Evolutionary conservation across 2,797 vertebrate species (phyloP), one percentile per base, ranked within the genome.

Genomic region (Halcyon badia): DNA sequence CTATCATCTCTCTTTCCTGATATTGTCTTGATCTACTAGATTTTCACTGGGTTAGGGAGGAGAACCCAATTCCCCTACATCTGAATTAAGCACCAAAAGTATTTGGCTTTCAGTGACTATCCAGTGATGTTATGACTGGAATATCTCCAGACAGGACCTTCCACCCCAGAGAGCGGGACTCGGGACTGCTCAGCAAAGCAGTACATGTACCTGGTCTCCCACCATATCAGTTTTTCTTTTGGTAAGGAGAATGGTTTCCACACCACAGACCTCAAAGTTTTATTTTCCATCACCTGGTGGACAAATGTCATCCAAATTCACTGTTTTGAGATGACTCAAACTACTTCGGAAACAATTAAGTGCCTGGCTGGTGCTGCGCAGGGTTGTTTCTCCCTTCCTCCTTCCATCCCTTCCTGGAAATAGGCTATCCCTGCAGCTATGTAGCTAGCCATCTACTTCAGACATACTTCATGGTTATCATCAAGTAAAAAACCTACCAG

Each of bases 131-230:
- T 9, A 71, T 1, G 10, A 48, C n/a, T 18, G 14, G 6, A 80
- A 13, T 26, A 31, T 22, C 57, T 68, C 48, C 68, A 88, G 35
- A 58, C 30, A 46, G 14, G 5, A 39, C 15, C 25, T 26, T 68
- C 13, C 31, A 73, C 26, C 21, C 39, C 51, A 14, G 12, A 35
- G 8, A 44, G 31, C 15, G 39, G n/a, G 60, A 71, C 49, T 17
- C 3, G 0, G 8, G n/a, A 77, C 28, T 28, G 5, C 21, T 46
- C 2, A 4, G 24, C 39, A 24, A 76, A 82, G 24, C 0, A 35
- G 58, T 31, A 79, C 76, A 48, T 14, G 10, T 2, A 65, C 48
- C n/a, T 35, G 25, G 14, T 56, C 56, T 86, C 30, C 72, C n/a
- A 46, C 42, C 3, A 0, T 41, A 61, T 5, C 1, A 0, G 5